Evolutionary conservation across 2,797 vertebrate species (phyloP).

Genomic region (Tauraco hartlaubi): DNA sequence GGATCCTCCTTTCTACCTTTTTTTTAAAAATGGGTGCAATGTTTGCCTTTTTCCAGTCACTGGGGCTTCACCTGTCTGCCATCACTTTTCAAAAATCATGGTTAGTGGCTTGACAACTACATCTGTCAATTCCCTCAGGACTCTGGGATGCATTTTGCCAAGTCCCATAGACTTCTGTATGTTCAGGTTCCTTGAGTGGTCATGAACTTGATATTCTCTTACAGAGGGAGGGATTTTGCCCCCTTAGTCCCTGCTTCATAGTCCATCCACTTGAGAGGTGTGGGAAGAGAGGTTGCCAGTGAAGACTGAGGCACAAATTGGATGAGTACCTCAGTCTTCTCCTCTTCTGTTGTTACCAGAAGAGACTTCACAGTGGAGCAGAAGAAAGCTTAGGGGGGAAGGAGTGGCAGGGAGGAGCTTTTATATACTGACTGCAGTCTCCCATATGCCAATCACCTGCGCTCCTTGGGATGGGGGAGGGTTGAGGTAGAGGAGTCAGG

Average conservation of each 20-base stretch:
- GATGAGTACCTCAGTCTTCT: background rate
- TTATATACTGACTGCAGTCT: fast-evolving
- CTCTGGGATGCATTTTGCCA: background rate
- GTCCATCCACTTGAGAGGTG: background rate
- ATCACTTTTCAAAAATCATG: background rate
- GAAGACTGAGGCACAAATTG: background rate
- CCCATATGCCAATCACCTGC: no score
- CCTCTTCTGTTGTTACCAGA: background rate
- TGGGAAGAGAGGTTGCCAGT: background rate
- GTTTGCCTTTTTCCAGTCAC: background rate
- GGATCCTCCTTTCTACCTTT: background rate
- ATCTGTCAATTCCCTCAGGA: background rate
- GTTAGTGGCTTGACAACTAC: background rate
- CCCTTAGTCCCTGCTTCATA: background rate
- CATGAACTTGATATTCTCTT: background rate
- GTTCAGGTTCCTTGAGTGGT: background rate
- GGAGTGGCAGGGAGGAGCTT: background rate
- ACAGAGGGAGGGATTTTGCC: no score
- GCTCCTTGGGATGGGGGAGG: fast-evolving
- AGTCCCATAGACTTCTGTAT: background rate
- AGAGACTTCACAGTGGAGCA: no score
- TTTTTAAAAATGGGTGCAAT: background rate
- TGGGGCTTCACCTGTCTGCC: background rate
- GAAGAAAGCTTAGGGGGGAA: background rate
- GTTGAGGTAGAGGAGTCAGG: background rate